phyloP scores from a whole-genome alignment of 2,113 vertebrate genomes.

The Chionomys nivalis region DNA sequence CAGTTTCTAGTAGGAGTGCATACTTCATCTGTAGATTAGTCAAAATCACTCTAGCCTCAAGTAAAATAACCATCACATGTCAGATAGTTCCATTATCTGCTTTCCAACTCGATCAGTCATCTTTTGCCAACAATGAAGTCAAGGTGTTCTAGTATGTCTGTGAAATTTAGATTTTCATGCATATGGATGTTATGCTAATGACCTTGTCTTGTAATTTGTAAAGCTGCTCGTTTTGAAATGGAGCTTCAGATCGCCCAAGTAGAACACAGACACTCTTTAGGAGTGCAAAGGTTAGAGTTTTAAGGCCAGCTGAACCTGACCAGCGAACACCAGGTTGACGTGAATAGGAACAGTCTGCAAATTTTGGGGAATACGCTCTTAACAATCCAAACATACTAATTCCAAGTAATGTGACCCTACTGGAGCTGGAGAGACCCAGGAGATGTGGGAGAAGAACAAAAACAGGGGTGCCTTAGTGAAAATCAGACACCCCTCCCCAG shows the following conservation, averaged over 20 bases:
- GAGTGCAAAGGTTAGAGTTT: background rate
- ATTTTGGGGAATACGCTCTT: background rate
- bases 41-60: constrained; percentile 43
- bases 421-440: background rate
- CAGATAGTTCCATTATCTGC: background rate
- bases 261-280: background rate
- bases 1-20: background rate
- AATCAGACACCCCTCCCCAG: background rate
- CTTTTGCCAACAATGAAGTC: constrained; percentile 5
- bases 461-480: background rate
- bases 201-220: constrained; percentile 32
- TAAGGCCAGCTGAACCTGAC: constrained; percentile 10
- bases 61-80: constrained; percentile 47
- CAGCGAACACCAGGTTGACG: background rate
- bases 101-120: constrained; percentile 29
- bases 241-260: background rate
- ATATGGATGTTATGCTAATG: constrained; percentile 37
- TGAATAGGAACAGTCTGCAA: background rate
- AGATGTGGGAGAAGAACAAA: background rate
- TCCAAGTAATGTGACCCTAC: background rate
- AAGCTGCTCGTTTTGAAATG: constrained; percentile 43
- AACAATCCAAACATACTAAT: background rate
- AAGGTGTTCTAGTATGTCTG: background rate
- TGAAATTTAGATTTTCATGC: constrained; percentile 5
- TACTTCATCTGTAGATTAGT: constrained; percentile 4